Conservation (phyloP, 64 coral and sea anemone genomes). For the Montipora capricornis region DNA sequence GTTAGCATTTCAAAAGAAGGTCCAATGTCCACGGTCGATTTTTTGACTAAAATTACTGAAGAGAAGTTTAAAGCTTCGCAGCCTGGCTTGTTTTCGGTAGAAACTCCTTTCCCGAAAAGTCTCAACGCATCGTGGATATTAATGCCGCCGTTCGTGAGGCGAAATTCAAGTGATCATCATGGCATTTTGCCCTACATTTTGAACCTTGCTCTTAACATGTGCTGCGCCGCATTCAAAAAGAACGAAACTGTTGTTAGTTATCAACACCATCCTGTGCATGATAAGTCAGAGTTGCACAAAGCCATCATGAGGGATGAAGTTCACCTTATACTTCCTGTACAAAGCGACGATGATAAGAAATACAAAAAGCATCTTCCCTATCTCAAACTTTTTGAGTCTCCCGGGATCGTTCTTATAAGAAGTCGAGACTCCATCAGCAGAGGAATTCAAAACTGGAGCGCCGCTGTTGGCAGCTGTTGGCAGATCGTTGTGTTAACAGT, state of each 20-base stretch:
- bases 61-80: no score
- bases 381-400: background rate
- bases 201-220: background rate
- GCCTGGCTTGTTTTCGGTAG: no score
- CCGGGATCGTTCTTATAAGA: background rate
- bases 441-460: background rate
- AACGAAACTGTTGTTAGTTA: background rate
- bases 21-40: no score
- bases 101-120: background rate
- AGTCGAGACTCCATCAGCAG: background rate
- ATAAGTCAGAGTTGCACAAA: background rate
- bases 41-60: no score
- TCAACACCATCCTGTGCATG: background rate
- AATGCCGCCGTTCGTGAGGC: background rate
- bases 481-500: background rate
- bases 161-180: background rate
- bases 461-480: background rate
- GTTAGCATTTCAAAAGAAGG: no score
- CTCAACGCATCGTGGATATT: background rate
- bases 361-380: background rate
- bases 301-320: background rate
- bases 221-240: background rate
- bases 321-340: background rate
- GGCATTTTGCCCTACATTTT: conserved; percentile 4
- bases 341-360: background rate